Conservation (phyloP, 2,888 invertebrate genomes). For the Phasia obesa region DNA sequence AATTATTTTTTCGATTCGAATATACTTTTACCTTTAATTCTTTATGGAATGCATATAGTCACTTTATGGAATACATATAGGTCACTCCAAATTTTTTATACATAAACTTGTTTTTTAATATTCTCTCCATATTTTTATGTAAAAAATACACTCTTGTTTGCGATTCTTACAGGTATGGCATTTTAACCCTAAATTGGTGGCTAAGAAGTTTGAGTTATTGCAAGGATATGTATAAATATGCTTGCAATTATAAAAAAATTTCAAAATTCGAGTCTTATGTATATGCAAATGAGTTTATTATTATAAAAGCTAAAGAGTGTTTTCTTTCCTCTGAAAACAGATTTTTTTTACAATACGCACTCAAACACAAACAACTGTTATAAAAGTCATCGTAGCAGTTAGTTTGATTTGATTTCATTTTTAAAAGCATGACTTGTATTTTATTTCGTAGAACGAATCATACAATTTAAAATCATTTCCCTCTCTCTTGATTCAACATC, state of each 20-base stretch:
- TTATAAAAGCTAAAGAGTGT: constrained; percentile 37
- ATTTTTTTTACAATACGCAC: neutral
- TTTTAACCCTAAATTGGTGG: constrained; percentile 16
- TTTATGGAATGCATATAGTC: too few species aligned
- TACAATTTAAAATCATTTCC: constrained; percentile 36
- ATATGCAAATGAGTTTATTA: constrained; percentile 4
- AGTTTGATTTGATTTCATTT: constrained; percentile 59
- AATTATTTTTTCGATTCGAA: too few species aligned
- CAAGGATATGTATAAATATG: neutral
- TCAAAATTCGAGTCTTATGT: neutral
- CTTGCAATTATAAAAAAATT: neutral
- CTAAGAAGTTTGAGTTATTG: constrained; percentile 24
- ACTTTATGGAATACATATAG: too few species aligned
- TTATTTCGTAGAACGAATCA: constrained; percentile 57
- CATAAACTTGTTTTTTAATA: too few species aligned
- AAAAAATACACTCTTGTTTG: too few species aligned
- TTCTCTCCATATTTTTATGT: too few species aligned
- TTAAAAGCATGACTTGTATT: constrained; percentile 51
- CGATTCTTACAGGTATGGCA: too few species aligned
- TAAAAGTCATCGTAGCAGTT: constrained; percentile 31
- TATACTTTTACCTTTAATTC: too few species aligned
- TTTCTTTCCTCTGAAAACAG: constrained; percentile 18
- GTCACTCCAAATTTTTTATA: too few species aligned
- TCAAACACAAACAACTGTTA: neutral
- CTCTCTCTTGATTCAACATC: neutral